phyloP scores from a whole-genome alignment of 2,113 vertebrate genomes.

The Conger conger region DNA sequence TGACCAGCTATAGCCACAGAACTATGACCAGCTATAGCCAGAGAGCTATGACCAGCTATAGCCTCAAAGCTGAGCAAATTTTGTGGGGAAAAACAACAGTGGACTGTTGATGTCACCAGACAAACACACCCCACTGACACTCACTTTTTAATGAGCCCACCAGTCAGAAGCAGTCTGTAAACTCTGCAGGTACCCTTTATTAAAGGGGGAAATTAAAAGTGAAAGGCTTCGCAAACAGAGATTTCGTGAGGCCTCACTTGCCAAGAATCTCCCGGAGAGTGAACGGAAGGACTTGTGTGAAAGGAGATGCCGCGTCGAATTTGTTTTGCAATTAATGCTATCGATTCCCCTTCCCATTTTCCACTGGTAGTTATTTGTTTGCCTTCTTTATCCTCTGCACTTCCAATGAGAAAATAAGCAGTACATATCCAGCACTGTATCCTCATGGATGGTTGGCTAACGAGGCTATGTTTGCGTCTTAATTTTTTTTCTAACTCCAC shows the following conservation, averaged over 20 bases:
- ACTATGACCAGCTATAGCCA: no score
- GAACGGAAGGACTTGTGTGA: conserved; percentile 17
- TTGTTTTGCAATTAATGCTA: conserved; percentile 44
- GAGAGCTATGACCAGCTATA: no score
- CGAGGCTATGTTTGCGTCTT: background rate
- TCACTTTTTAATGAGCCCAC: background rate
- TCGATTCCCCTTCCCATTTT: conserved; percentile 35
- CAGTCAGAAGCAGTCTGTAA: conserved; percentile 7
- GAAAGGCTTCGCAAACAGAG: background rate
- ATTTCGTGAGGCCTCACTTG: background rate
- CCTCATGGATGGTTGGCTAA: background rate
- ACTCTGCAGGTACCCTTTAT: conserved; percentile 15
- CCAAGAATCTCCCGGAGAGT: background rate
- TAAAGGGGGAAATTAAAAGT: conserved; percentile 19
- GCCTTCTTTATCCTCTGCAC: background rate
- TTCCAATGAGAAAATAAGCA: conserved; percentile 29
- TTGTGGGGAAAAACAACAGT: no score
- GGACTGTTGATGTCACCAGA: background rate
- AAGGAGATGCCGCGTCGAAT: conserved; percentile 26
- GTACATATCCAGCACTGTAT: background rate
- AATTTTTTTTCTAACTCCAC: no score
- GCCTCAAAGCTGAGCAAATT: no score
- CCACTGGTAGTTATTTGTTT: conserved; percentile 34
- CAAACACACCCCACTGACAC: background rate
- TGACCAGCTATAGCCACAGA: no score